phyloP scores from a whole-genome alignment of 2,113 vertebrate species.

The Pontoporia blainvillei region DNA sequence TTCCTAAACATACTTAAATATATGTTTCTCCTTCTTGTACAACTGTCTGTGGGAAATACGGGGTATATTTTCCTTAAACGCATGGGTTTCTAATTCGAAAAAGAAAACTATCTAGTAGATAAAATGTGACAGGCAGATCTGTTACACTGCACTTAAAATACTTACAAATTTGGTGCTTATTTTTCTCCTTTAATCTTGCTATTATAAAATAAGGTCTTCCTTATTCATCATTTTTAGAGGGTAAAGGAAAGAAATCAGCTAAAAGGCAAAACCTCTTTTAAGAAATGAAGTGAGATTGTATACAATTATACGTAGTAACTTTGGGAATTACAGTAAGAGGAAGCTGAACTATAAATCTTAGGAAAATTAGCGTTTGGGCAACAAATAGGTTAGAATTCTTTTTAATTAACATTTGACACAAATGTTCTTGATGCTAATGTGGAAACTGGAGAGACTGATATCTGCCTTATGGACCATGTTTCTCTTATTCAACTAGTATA shows the following conservation, averaged over 20 bases:
- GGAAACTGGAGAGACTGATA: background rate
- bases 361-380: background rate
- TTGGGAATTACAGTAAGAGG: background rate
- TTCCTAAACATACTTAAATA: background rate
- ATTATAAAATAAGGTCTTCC: background rate
- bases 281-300: background rate
- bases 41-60: background rate
- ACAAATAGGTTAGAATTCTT: background rate
- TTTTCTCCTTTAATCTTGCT: background rate
- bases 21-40: background rate
- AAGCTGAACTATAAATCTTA: background rate
- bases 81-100: slow-evolving; percentile 16
- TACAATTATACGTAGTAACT: background rate
- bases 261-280: background rate
- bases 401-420: background rate
- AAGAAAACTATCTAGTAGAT: slow-evolving; percentile 20
- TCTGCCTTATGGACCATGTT: background rate
- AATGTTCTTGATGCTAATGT: background rate
- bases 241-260: background rate
- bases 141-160: background rate
- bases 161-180: background rate
- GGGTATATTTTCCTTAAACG: background rate
- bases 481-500: background rate
- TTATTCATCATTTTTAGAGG: background rate
- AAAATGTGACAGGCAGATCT: slow-evolving; percentile 30